Base-by-base conservation (phyloP, 2,888 invertebrate genomes). In the Criorhina ranunculi region DNA sequence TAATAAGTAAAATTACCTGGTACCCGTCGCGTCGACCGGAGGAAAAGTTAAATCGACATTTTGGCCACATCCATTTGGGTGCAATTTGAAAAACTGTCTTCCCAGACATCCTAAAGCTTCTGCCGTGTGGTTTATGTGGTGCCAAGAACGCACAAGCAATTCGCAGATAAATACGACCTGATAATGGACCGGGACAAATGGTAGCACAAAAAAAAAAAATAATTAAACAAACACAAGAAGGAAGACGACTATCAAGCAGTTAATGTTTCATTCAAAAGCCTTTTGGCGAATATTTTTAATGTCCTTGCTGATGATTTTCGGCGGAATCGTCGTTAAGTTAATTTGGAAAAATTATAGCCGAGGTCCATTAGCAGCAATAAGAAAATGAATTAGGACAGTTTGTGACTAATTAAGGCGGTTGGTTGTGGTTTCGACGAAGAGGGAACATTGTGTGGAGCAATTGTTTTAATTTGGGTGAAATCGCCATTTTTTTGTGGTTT, bases 1-100 rank as follows among this genome's bases (percentile, higher is more conserved):
- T 24, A 62, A 85, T 80, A 80, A 86, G 67, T 82, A 51, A 72
- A 87, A 82, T 72, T 86, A 60, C 86, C 70, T 72, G 77, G 59
- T 46, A 62, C n/a, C n/a, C n/a, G n/a, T n/a, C n/a, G n/a, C 66
- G 49, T 80, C 75, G 49, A 79, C 46, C 42, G 33, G 53, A n/a
- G n/a, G 44, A 66, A 69, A 70, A 70, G 75, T 80, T 79, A 72
- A 81, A 81, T 87, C 81, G 81, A 79, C 81, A 67, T 79, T 75
- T 86, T 44, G 70, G 57, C 77, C 87, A n/a, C n/a, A 90, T 77
- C 89, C 29, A 79, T 62, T 67, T 44, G 35, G 55, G 62, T 64
- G 67, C 29, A 85, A 75, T 85, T 80, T 62, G 64, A 73, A 46
- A 60, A 46, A 60, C 8, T 80, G 60, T 78, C 62, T 78, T 60